These are phyloP conservation scores for Ctenoplectra terminalis DNA, from an alignment of 1,140 invertebrate species.

Conservation along the genomic window DNA sequence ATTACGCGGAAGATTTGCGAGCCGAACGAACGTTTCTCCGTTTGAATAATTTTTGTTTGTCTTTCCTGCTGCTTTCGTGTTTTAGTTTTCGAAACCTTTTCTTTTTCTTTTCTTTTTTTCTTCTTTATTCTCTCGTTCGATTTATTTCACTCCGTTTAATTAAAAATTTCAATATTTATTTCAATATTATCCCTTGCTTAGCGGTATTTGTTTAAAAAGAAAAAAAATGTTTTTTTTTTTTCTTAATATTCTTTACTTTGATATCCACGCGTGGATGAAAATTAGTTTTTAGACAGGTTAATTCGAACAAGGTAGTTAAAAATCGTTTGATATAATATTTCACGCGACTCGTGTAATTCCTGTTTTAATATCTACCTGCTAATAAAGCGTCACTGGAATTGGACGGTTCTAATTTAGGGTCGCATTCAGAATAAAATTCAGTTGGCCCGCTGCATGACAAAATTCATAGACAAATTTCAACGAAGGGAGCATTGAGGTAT, in stretches of 20 bases:
- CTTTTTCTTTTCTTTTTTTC: no score
- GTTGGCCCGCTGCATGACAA: conserved; percentile 14
- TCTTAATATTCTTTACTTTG: no score
- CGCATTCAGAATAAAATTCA: conserved; percentile 35
- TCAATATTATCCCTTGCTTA: no score
- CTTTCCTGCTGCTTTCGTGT: background rate
- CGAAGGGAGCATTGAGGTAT: background rate
- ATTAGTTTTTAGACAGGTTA: no score
- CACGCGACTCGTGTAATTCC: no score
- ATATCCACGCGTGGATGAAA: no score
- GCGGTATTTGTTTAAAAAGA: no score
- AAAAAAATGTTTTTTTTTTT: no score
- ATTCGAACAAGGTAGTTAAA: background rate
- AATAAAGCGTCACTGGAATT: conserved; percentile 29
- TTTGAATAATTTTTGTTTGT: conserved; percentile 8
- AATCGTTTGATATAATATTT: no score
- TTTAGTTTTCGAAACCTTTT: background rate
- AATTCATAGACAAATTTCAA: conserved; percentile 48
- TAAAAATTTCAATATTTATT: no score
- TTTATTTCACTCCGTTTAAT: background rate
- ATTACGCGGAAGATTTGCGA: conserved; percentile 47
- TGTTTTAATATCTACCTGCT: conserved; percentile 12
- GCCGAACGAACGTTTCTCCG: conserved; percentile 11
- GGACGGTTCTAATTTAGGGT: conserved; percentile 22
- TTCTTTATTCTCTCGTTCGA: conserved; percentile 4